These are phyloP conservation scores for Vannuccia rotundouncinata DNA, from an alignment of 2,888 invertebrate species.

Conservation along the genomic window DNA sequence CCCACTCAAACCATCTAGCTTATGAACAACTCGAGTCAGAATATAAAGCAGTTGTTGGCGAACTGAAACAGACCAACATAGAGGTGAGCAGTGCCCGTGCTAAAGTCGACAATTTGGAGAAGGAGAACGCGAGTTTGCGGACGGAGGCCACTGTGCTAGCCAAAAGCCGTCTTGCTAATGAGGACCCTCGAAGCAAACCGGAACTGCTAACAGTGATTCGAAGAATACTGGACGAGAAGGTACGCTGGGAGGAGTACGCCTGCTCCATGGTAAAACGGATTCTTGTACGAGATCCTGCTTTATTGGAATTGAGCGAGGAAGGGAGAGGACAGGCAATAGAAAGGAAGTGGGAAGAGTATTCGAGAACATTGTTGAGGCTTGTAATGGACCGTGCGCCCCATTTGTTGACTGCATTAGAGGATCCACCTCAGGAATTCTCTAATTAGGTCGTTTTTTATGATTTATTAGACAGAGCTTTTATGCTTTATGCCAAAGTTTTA, in stretches of 20 bases:
- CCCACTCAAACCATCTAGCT: neutral
- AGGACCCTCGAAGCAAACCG: neutral
- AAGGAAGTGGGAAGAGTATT: neutral
- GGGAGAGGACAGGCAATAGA: neutral
- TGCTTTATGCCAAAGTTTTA: no score
- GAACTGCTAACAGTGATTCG: neutral
- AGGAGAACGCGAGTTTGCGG: neutral
- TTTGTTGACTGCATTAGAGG: neutral
- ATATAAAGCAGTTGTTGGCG: neutral
- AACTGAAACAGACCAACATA: neutral
- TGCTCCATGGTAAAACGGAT: neutral
- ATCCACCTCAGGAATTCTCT: neutral
- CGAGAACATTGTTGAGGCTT: neutral
- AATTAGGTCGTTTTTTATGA: no score
- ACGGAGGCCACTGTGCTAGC: neutral
- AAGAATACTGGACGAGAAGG: neutral
- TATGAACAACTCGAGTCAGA: neutral
- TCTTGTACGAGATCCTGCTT: neutral
- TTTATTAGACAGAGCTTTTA: no score
- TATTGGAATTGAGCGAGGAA: neutral
- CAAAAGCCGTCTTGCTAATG: neutral
- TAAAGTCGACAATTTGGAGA: neutral
- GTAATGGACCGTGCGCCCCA: neutral
- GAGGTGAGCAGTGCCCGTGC: neutral
- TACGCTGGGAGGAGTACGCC: neutral